Conservation (phyloP, 2,797 vertebrate species). For the Crenuchus spilurus region DNA sequence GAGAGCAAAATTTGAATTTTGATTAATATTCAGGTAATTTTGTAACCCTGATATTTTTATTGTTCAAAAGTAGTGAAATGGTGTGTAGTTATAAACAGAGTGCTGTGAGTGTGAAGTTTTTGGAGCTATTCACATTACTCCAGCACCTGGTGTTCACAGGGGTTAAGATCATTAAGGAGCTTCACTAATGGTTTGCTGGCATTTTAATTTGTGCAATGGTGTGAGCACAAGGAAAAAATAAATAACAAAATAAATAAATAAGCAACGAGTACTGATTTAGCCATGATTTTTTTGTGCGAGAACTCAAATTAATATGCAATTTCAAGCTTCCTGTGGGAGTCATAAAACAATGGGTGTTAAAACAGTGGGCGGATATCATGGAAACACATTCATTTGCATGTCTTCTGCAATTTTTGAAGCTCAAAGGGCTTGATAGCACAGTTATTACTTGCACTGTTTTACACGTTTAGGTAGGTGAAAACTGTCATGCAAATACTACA, state of each 20-base stretch:
- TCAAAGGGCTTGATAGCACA: constrained; percentile 35
- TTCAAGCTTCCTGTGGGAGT: constrained; percentile 42
- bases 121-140: neutral
- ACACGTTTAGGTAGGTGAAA: constrained; percentile 43
- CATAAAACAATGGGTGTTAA: constrained; percentile 44
- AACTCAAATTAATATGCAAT: constrained; percentile 46
- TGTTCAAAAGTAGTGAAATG: neutral
- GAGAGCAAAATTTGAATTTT: constrained; percentile 6
- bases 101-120: neutral
- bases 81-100: neutral
- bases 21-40: constrained; percentile 9
- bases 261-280: constrained; percentile 3
- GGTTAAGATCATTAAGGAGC: constrained; percentile 8
- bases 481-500: constrained; percentile 15
- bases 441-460: constrained; percentile 35
- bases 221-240: neutral
- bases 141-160: neutral
- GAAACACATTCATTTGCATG: constrained; percentile 45
- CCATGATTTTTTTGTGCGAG: constrained; percentile 4
- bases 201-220: constrained; percentile 36
- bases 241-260: neutral
- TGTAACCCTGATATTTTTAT: neutral
- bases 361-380: constrained; percentile 47
- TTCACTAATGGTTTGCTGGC: constrained; percentile 23
- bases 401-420: constrained; percentile 41